phyloP scores from a whole-genome alignment of 2,797 vertebrate genomes.

The Arctocebus calabarensis region DNA sequence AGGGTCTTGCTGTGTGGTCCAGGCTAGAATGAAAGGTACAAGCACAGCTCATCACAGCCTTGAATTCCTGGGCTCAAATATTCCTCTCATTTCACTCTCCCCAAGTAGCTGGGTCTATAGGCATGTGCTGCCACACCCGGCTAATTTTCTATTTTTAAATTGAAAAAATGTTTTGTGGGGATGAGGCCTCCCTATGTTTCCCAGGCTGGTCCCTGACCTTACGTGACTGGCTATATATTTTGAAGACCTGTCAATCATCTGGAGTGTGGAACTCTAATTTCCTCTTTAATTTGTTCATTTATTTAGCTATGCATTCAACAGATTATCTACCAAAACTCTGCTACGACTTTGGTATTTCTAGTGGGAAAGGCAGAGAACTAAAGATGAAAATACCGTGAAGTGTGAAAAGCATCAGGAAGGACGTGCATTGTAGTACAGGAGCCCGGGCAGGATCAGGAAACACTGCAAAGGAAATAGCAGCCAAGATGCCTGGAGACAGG shows the following conservation, averaged over 20 bases:
- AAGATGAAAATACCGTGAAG: neutral
- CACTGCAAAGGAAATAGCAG: neutral
- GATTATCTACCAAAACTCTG: neutral
- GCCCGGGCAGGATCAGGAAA: neutral
- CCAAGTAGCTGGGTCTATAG: neutral
- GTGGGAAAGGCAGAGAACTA: neutral
- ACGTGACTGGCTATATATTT: neutral
- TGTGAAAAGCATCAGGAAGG: neutral
- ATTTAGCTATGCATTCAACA: neutral
- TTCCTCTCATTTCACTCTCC: neutral
- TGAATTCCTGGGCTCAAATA: neutral
- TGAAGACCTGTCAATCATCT: neutral
- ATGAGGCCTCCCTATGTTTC: neutral
- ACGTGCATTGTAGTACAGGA: fast-evolving
- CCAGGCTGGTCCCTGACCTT: neutral
- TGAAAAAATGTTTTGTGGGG: neutral
- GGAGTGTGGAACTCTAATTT: neutral
- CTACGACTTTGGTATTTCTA: neutral
- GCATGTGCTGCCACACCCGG: neutral
- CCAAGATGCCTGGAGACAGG: neutral
- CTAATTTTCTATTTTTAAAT: neutral
- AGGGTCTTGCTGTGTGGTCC: neutral
- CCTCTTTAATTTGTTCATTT: neutral
- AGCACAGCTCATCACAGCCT: neutral
- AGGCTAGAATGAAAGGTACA: neutral